A percentile compares a stretch with the other conserved stretches of the same genome.
Conservation (phyloP, 2,888 invertebrate species). For the Andrena chrysosceles region DNA sequence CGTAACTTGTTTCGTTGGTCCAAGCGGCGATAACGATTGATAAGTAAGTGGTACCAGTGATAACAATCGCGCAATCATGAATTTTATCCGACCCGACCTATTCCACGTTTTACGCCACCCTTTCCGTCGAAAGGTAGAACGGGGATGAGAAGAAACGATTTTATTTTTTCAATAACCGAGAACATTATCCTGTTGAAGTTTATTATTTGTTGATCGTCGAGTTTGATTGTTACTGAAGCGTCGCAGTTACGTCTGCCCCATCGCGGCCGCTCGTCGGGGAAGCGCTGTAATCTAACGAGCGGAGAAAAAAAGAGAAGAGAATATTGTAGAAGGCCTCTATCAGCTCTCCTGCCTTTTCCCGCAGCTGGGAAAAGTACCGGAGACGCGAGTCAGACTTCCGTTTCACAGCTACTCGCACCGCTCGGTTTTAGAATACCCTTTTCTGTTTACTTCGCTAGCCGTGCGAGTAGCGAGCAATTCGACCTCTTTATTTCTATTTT, state of each 20-base stretch:
- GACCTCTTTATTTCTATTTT: constrained; percentile 60
- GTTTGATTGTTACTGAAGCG: constrained; percentile 33
- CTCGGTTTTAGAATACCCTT: constrained; percentile 55
- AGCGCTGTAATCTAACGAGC: constrained; percentile 20
- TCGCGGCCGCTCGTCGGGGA: constrained; percentile 25
- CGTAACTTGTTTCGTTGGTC: constrained; percentile 43
- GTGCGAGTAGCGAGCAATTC: constrained; percentile 62
- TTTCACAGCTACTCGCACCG: constrained; percentile 62
- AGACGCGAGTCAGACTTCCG: constrained; percentile 64
- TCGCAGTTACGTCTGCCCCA: constrained; percentile 50
- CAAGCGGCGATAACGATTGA: constrained; percentile 43
- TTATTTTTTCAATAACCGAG: constrained; percentile 32
- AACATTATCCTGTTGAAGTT: constrained; percentile 30
- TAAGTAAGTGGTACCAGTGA: constrained; percentile 52
- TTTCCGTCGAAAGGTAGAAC: neutral
- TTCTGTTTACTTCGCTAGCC: constrained; percentile 57
- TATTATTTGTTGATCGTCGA: constrained; percentile 14
- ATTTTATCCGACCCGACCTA: constrained; percentile 41
- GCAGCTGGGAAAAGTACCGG: constrained; percentile 73
- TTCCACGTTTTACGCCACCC: constrained; percentile 7
- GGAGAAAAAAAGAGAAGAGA: neutral
- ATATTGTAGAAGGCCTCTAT: neutral
- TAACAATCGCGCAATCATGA: constrained; percentile 46
- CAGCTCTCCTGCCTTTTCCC: constrained; percentile 71
- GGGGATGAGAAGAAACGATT: neutral